phyloP scores from a whole-genome alignment of 2,888 invertebrate species.

The Ophion slaviceki region DNA sequence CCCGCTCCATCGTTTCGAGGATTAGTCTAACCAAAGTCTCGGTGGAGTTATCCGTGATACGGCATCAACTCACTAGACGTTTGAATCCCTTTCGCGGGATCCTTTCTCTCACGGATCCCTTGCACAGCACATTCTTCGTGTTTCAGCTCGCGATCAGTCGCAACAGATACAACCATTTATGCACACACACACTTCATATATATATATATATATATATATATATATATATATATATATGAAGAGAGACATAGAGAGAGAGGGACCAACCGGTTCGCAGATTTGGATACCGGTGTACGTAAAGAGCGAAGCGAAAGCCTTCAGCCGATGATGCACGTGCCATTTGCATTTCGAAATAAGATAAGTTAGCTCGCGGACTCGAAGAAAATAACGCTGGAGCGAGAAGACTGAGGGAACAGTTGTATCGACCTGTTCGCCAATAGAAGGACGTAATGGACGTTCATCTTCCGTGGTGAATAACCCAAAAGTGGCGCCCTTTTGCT shows the following conservation, averaged over 20 bases:
- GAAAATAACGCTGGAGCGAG: conserved; percentile 30
- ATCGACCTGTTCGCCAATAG: not conserved
- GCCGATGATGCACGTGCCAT: conserved; percentile 62
- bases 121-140: not conserved
- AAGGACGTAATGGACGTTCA: conserved; percentile 13
- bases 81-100: conserved; percentile 18
- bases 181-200: conserved; percentile 23
- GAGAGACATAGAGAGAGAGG: conserved; percentile 15
- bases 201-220: not conserved
- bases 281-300: conserved; percentile 30
- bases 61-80: not conserved
- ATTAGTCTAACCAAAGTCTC: conserved; percentile 34
- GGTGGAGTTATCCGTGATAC: conserved; percentile 9
- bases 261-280: conserved; percentile 61
- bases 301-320: conserved; percentile 24
- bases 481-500: conserved; percentile 13
- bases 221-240: conserved; percentile 35
- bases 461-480: not conserved
- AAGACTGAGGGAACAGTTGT: conserved; percentile 27
- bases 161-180: conserved; percentile 55
- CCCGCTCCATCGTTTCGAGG: conserved; percentile 38
- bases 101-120: not conserved
- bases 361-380: conserved; percentile 55
- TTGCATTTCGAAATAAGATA: conserved; percentile 66
- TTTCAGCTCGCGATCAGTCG: conserved; percentile 31